A percentile compares a stretch with the other conserved stretches of the same genome.
These are phyloP conservation scores for Scleropages formosus DNA, from an alignment of 2,797 vertebrate genomes.

Conservation along the genomic window DNA sequence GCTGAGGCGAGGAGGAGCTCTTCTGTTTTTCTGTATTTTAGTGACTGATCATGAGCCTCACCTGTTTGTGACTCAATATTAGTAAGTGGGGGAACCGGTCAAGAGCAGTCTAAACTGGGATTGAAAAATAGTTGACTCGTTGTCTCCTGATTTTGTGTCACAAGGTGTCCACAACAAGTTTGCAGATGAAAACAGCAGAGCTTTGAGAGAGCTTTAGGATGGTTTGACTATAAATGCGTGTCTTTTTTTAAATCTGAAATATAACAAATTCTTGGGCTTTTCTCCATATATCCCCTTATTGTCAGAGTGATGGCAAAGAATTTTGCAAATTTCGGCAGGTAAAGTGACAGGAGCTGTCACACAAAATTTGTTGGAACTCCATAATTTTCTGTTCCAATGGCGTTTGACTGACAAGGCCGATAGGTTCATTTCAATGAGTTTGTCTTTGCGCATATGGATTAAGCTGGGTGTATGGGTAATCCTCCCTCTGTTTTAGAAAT, in stretches of 20 bases:
- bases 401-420: slow-evolving; percentile 37
- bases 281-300: background rate
- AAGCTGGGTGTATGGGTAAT: slow-evolving; percentile 33
- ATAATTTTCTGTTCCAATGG: slow-evolving; percentile 5
- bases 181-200: background rate
- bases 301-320: slow-evolving; percentile 5
- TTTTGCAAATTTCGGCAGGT: background rate
- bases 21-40: background rate
- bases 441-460: slow-evolving; percentile 29
- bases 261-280: background rate
- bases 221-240: too few species aligned
- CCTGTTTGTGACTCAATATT: background rate
- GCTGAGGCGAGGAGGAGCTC: background rate
- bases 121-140: slow-evolving; percentile 43
- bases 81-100: slow-evolving; percentile 57
- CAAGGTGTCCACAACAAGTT: background rate
- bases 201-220: background rate
- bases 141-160: background rate
- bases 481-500: slow-evolving; percentile 32
- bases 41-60: slow-evolving; percentile 8
- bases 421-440: slow-evolving; percentile 20
- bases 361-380: slow-evolving; percentile 29
- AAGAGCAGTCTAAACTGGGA: slow-evolving; percentile 62
- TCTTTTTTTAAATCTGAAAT: background rate
- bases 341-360: slow-evolving; percentile 21